Conservation (phyloP, 2,888 invertebrate genomes). For the Cerceris ruficornis region DNA sequence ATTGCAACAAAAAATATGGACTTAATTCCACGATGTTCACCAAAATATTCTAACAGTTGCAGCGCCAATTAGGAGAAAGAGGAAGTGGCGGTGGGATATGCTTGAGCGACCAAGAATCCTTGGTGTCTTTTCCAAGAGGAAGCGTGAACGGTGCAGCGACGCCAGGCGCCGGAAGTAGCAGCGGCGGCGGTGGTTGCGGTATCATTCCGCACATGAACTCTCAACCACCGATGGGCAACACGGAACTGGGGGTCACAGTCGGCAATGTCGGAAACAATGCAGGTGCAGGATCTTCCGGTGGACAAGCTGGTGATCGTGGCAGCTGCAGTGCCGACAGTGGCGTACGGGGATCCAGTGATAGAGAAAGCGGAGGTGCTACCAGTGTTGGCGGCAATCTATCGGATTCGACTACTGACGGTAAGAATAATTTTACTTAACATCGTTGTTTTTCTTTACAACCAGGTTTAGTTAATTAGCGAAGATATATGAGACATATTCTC, state of each 20-base stretch:
- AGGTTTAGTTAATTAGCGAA: no score
- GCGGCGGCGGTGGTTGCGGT: conserved; percentile 72
- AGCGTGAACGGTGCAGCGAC: conserved; percentile 84
- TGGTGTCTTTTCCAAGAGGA: conserved; percentile 87
- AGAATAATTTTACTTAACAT: conserved; percentile 56
- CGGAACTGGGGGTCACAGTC: conserved; percentile 72
- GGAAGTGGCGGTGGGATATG: conserved; percentile 82
- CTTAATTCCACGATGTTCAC: background rate
- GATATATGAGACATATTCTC: no score
- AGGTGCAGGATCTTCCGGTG: conserved; percentile 82
- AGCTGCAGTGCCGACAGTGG: conserved; percentile 95
- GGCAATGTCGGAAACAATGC: conserved; percentile 74
- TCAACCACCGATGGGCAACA: conserved; percentile 77
- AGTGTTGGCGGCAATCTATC: conserved; percentile 92
- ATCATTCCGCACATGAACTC: conserved; percentile 81
- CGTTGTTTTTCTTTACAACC: no score
- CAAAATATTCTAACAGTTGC: conserved; percentile 67
- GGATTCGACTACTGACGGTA: conserved; percentile 90
- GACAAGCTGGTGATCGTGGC: conserved; percentile 87
- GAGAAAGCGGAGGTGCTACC: conserved; percentile 90
- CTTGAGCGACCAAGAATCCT: conserved; percentile 92
- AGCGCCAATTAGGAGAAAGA: conserved; percentile 87
- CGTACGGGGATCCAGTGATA: conserved; percentile 91
- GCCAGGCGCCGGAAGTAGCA: conserved; percentile 78
- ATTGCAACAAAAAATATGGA: no score